A percentile compares a stretch with the other conserved stretches of the same genome.
These are phyloP conservation scores for Stegostoma tigrinum DNA, from an alignment of 2,113 vertebrate species.

Conservation along the genomic window DNA sequence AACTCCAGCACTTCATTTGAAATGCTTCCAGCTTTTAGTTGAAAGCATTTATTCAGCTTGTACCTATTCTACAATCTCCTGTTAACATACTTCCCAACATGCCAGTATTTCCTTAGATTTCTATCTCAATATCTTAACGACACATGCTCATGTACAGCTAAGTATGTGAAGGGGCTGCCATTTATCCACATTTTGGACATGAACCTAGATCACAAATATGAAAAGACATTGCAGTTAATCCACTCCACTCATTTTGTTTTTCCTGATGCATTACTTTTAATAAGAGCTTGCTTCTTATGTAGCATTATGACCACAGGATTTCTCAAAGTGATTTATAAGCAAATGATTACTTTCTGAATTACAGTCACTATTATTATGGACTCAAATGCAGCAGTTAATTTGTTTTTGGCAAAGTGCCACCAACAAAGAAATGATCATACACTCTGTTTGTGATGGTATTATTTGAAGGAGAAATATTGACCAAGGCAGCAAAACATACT, in stretches of 20 bases:
- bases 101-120: background rate
- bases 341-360: constrained; percentile 1
- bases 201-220: background rate
- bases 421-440: background rate
- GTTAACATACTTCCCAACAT: background rate
- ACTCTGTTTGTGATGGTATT: background rate
- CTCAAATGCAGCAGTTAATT: background rate
- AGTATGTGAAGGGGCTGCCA: background rate
- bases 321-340: background rate
- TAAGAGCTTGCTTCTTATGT: background rate
- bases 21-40: background rate
- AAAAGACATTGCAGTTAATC: background rate
- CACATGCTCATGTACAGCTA: background rate
- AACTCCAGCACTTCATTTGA: background rate
- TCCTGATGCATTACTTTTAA: background rate
- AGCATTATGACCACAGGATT: background rate
- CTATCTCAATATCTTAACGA: background rate
- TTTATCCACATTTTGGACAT: background rate
- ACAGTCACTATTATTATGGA: background rate
- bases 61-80: background rate
- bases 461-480: background rate
- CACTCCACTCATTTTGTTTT: background rate
- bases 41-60: background rate
- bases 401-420: background rate
- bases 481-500: background rate